phyloP scores from a whole-genome alignment of 1,140 invertebrate species.

The Drosophila murphyi region DNA sequence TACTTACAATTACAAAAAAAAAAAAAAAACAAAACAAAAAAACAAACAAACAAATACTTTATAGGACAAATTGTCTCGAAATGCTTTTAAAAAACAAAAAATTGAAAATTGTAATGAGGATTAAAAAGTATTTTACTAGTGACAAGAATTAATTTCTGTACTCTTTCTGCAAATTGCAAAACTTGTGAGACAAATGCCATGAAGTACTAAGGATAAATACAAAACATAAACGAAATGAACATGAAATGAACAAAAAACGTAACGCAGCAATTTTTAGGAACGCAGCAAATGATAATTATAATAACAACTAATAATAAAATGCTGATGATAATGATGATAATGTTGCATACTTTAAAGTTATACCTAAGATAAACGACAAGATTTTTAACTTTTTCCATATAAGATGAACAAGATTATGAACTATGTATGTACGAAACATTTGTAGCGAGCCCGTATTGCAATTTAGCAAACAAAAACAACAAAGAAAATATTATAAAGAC shows the following conservation, averaged over 20 bases:
- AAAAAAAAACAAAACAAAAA: slow-evolving; percentile 50
- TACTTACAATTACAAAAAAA: slow-evolving; percentile 50
- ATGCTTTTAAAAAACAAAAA: slow-evolving; percentile 68
- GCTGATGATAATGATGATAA: slow-evolving; percentile 42
- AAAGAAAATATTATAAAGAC: slow-evolving; percentile 39
- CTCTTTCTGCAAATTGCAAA: slow-evolving; percentile 54
- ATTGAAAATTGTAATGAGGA: slow-evolving; percentile 30
- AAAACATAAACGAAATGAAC: slow-evolving; percentile 3
- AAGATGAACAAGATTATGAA: slow-evolving; percentile 66
- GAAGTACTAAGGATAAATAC: slow-evolving; percentile 17
- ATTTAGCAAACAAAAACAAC: slow-evolving; percentile 59
- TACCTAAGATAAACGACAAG: slow-evolving; percentile 59
- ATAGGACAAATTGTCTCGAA: slow-evolving; percentile 68
- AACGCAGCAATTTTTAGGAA: slow-evolving; percentile 61
- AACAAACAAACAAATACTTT: slow-evolving; percentile 65
- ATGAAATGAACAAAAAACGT: slow-evolving; percentile 16
- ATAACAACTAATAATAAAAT: slow-evolving; percentile 22
- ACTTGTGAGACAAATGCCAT: slow-evolving; percentile 53
- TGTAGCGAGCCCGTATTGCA: slow-evolving; percentile 65
- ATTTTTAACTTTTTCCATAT: slow-evolving; percentile 78
- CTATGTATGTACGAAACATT: slow-evolving; percentile 52
- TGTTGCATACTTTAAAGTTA: slow-evolving; percentile 67
- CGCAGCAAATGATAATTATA: slow-evolving; percentile 36
- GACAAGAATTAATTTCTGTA: slow-evolving; percentile 54
- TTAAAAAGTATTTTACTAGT: slow-evolving; percentile 65